Percentiles rank a stretch among this genome's conserved stretches.
Conservation (phyloP, 2,888 invertebrate species). For the Acrobasis consociella region DNA sequence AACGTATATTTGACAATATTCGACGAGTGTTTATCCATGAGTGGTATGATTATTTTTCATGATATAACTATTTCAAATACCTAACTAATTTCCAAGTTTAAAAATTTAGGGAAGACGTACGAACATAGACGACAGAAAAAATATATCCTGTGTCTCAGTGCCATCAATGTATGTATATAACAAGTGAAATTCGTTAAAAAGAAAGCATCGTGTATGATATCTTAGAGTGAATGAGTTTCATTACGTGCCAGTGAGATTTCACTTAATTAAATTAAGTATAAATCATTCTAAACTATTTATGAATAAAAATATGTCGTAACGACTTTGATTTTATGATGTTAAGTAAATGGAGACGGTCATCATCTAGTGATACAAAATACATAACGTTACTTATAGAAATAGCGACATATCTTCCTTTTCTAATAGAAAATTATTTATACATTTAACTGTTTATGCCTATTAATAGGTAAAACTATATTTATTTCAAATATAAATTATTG, state of each 20-base stretch:
- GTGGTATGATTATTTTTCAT: not conserved
- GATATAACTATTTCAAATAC: not conserved
- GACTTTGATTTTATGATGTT: slow-evolving; percentile 47
- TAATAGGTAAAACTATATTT: slow-evolving; percentile 48
- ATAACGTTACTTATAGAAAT: slow-evolving; percentile 47
- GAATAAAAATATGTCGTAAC: slow-evolving; percentile 35
- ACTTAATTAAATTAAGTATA: slow-evolving; percentile 74
- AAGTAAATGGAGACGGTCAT: slow-evolving; percentile 39
- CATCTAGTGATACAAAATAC: slow-evolving; percentile 64
- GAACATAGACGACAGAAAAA: not conserved
- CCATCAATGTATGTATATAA: not conserved
- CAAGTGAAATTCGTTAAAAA: slow-evolving; percentile 5
- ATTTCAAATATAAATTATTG: slow-evolving; percentile 44
- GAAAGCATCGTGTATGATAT: not conserved
- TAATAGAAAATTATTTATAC: slow-evolving; percentile 50
- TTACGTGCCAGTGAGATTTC: slow-evolving; percentile 40
- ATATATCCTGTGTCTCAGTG: slow-evolving; percentile 5
- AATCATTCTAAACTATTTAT: slow-evolving; percentile 59
- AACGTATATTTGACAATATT: slow-evolving; percentile 16
- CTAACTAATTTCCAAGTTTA: not conserved
- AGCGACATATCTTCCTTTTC: slow-evolving; percentile 71
- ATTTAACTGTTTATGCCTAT: slow-evolving; percentile 58
- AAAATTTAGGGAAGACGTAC: not conserved
- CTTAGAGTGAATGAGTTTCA: slow-evolving; percentile 5
- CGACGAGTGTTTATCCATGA: not conserved